Conservation (phyloP, 2,113 vertebrate genomes). For the Pica pica region DNA sequence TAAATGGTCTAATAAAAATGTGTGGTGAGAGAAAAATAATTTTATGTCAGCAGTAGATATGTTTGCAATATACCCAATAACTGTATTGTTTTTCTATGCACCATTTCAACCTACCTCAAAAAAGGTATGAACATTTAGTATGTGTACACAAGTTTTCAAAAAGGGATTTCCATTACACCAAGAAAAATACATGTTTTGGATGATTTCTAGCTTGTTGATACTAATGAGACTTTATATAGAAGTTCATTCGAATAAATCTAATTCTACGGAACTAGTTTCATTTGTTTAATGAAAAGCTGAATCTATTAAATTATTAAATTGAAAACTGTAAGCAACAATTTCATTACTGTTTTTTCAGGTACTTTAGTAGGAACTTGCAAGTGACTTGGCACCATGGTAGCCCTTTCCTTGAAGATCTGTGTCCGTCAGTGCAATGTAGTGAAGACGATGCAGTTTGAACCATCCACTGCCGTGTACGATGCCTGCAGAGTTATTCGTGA, state of each 20-base stretch:
- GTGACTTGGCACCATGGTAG: slow-evolving; percentile 84
- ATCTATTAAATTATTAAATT: not conserved
- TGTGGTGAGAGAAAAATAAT: not conserved
- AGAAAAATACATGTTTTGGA: not conserved
- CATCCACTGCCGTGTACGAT: slow-evolving; percentile 92
- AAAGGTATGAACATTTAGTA: not conserved
- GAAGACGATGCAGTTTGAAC: slow-evolving; percentile 99
- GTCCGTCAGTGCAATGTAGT: slow-evolving; percentile 98
- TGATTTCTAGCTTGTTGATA: not conserved
- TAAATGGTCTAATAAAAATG: not conserved
- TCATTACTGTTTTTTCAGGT: slow-evolving; percentile 44
- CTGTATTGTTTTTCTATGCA: not conserved
- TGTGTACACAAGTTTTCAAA: not conserved
- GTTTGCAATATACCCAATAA: not conserved
- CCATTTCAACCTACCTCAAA: not conserved
- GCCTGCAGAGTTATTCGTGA: slow-evolving; percentile 94
- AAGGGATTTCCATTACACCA: not conserved
- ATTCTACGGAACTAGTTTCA: not conserved
- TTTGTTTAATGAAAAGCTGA: not conserved
- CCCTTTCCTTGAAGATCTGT: slow-evolving; percentile 97
- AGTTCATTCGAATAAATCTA: not conserved
- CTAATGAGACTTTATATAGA: not conserved
- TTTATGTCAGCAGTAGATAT: not conserved
- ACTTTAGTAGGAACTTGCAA: slow-evolving; percentile 20
- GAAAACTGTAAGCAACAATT: not conserved